A percentile compares a stretch with the other conserved stretches of the same genome.
phyloP scores from a whole-genome alignment of 2,797 vertebrate species.

The Enteromius treurensis region DNA sequence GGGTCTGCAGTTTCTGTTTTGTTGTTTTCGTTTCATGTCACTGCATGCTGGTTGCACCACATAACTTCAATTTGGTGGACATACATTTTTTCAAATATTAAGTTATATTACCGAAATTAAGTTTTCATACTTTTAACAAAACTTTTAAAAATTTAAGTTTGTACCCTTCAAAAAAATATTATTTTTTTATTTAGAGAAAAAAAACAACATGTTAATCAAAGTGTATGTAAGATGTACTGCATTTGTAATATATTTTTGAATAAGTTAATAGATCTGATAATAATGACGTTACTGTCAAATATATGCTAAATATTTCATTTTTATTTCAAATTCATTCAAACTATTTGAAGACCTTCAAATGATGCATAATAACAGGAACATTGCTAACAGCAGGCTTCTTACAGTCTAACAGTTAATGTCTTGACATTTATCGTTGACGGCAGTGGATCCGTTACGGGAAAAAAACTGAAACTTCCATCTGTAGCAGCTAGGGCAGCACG shows the following conservation, averaged over 20 bases:
- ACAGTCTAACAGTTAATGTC: background rate
- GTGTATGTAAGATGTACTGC: background rate
- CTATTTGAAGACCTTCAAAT: background rate
- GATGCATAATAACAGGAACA: background rate
- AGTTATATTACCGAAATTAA: too few species aligned
- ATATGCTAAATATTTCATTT: background rate
- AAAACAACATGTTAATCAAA: too few species aligned
- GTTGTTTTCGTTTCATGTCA: background rate
- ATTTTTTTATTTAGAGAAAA: too few species aligned
- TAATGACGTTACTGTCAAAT: background rate
- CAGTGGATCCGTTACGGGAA: too few species aligned
- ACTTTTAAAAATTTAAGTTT: background rate
- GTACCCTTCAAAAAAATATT: background rate
- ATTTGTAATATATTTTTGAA: background rate
- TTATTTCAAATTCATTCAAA: background rate
- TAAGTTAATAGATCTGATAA: background rate
- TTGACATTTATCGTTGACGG: too few species aligned
- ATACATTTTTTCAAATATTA: background rate
- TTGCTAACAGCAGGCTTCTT: background rate
- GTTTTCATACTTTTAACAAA: too few species aligned
- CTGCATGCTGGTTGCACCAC: background rate
- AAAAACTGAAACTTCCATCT: background rate
- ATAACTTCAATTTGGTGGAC: background rate
- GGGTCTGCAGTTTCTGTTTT: background rate
- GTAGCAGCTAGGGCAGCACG: background rate